Evolutionary conservation across 2,888 invertebrate species (phyloP).

Genomic region (Rhagophthalmus giganteus): DNA sequence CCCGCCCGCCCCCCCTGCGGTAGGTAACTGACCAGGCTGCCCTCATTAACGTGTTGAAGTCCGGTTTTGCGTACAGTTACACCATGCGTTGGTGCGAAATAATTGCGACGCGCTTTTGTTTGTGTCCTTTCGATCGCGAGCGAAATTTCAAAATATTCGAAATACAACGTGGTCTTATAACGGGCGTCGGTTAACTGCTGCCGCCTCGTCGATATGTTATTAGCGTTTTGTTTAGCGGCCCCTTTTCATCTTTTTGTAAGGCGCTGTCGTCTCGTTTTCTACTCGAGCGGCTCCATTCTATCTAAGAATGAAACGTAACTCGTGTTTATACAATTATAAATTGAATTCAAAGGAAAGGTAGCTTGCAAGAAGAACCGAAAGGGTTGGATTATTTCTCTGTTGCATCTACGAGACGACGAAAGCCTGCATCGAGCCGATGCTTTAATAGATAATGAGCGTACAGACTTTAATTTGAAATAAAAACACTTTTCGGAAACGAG

Average conservation of each 20-base stretch:
- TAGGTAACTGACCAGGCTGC: constrained; percentile 57
- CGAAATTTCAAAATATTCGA: neutral
- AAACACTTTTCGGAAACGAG: no score
- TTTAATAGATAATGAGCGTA: no score
- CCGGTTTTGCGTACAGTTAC: constrained; percentile 55
- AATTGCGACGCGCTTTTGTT: constrained; percentile 20
- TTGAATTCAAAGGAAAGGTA: constrained; percentile 12
- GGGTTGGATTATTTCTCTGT: constrained; percentile 10
- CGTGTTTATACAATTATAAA: constrained; percentile 20
- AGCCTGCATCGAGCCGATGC: no score
- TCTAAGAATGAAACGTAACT: constrained; percentile 17
- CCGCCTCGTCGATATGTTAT: neutral
- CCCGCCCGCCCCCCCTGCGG: constrained; percentile 52
- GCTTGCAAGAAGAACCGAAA: constrained; percentile 9
- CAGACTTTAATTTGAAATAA: no score
- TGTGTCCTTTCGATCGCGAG: neutral
- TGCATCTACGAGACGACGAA: no score
- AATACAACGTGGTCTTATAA: neutral
- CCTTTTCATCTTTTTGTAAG: constrained; percentile 19
- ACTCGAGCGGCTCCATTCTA: constrained; percentile 11
- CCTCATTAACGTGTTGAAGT: constrained; percentile 58
- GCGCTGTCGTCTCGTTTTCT: constrained; percentile 14
- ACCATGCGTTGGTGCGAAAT: constrained; percentile 47
- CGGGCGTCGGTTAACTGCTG: neutral
- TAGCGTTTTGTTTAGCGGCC: constrained; percentile 7